phyloP scores from a whole-genome alignment of 2,888 invertebrate species.

The Zygothrica quintamaculata region DNA sequence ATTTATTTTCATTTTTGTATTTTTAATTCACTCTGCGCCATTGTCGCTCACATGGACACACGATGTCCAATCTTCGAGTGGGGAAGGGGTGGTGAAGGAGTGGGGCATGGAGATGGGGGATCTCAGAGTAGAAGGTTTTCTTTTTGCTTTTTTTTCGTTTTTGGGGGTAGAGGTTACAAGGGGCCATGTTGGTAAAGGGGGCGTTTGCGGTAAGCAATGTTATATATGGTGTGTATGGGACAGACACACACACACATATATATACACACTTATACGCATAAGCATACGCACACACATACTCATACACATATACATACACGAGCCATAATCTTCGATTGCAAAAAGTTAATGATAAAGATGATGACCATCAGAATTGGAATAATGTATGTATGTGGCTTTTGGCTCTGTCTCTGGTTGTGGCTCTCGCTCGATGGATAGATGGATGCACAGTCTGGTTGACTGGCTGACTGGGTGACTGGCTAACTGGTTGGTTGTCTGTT shows the following conservation, averaged over 20 bases:
- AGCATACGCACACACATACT: too few relatives aligned
- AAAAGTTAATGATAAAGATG: constrained; percentile 76
- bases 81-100: neutral
- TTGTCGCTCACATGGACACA: constrained; percentile 65
- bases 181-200: constrained; percentile 20
- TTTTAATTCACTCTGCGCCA: constrained; percentile 75
- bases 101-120: constrained; percentile 1
- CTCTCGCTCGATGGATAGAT: constrained; percentile 56
- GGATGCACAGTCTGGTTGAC: constrained; percentile 48
- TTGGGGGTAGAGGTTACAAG: neutral
- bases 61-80: constrained; percentile 8
- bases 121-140: neutral
- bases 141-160: too few relatives aligned
- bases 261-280: too few relatives aligned
- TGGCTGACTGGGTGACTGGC: constrained; percentile 34
- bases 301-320: constrained; percentile 35
- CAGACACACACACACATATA: too few relatives aligned
- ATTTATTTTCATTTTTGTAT: constrained; percentile 74
- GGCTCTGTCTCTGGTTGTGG: constrained; percentile 22
- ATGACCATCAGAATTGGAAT: constrained; percentile 76
- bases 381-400: constrained; percentile 58
- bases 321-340: constrained; percentile 71
- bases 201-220: constrained; percentile 36
- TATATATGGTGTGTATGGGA: constrained; percentile 15
- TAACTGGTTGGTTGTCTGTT: constrained; percentile 17